Conservation (phyloP, 2,888 invertebrate species). For the Agriopis marginaria region DNA sequence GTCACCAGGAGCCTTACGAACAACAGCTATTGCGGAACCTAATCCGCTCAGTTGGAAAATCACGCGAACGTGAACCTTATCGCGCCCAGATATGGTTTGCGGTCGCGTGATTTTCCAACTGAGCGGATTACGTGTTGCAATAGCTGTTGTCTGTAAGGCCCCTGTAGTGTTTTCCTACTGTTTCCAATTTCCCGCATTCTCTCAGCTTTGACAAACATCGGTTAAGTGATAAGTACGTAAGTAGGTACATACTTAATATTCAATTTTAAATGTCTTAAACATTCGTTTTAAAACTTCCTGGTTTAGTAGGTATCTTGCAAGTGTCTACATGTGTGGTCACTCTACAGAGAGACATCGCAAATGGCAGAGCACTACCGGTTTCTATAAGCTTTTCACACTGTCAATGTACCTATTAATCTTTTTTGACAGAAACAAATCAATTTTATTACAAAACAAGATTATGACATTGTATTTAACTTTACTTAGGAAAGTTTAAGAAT, state of each 20-base stretch:
- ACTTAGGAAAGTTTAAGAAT: background rate
- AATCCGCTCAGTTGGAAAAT: too few species aligned
- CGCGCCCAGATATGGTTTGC: too few species aligned
- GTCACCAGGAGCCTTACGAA: too few species aligned
- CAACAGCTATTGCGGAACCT: too few species aligned
- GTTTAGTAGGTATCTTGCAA: background rate
- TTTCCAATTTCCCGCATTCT: too few species aligned
- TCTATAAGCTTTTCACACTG: constrained; percentile 41
- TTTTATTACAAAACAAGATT: constrained; percentile 28
- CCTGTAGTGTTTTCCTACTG: background rate
- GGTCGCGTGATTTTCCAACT: too few species aligned
- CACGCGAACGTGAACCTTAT: too few species aligned
- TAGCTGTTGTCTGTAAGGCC: too few species aligned
- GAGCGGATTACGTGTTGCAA: too few species aligned
- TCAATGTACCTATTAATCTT: constrained; percentile 45
- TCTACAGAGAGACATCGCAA: constrained; percentile 44
- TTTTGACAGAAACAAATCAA: constrained; percentile 42
- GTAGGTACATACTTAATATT: too few species aligned
- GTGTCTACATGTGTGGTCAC: constrained; percentile 47
- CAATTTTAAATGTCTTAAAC: background rate
- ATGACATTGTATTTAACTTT: constrained; percentile 13
- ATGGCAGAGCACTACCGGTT: constrained; percentile 51
- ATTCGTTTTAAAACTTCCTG: background rate
- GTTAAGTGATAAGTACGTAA: too few species aligned
- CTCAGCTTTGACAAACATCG: too few species aligned